phyloP scores from a whole-genome alignment of 2,113 vertebrate species.

The Dromiciops gliroides region DNA sequence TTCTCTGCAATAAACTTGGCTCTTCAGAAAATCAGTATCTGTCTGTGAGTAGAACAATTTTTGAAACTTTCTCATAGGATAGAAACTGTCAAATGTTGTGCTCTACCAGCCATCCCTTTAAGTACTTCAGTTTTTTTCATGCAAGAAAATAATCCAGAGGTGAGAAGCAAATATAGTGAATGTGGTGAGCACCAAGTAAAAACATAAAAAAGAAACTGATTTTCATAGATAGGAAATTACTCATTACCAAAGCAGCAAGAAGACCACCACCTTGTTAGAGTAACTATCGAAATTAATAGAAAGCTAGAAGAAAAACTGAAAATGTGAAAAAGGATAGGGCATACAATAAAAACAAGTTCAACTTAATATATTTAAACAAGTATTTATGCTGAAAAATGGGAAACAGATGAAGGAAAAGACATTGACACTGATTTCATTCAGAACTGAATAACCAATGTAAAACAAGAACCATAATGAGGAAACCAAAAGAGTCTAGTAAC shows the following conservation, averaged over 20 bases:
- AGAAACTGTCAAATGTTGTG: neutral
- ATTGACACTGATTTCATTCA: neutral
- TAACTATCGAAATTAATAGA: neutral
- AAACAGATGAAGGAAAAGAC: neutral
- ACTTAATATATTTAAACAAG: neutral
- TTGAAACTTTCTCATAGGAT: neutral
- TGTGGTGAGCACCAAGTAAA: neutral
- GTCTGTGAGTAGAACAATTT: neutral
- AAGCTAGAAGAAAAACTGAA: neutral
- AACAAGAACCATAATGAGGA: neutral
- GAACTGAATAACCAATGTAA: neutral
- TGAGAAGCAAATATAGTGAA: neutral
- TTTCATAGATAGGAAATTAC: neutral
- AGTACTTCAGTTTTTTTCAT: neutral
- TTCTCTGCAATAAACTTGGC: neutral
- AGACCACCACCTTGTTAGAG: neutral
- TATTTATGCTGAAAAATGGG: neutral
- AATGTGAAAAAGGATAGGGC: neutral
- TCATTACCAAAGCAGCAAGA: neutral
- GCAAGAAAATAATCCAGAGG: neutral
- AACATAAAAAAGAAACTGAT: neutral
- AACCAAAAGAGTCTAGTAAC: neutral
- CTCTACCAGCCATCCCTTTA: neutral
- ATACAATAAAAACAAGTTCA: neutral
- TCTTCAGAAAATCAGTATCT: neutral